Evolutionary conservation across 2,797 vertebrate genomes (phyloP), one percentile per base, ranked within the genome.

Genomic region (Tachyglossus aculeatus): DNA sequence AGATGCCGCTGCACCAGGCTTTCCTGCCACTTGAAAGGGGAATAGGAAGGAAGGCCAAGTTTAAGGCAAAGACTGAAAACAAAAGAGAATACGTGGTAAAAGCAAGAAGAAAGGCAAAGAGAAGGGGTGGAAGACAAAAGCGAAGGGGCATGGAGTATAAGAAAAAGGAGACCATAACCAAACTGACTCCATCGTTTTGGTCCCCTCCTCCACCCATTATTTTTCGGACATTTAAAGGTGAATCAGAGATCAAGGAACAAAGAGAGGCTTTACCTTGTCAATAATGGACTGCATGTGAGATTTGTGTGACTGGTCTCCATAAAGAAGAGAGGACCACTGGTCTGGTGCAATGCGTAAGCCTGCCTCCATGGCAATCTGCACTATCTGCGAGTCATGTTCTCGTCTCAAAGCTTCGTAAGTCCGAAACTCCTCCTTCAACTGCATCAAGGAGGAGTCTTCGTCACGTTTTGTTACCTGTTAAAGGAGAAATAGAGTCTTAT

Each of bases 261-360:
- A 55, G 80, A 62, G 34, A 77, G 40, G 73, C 38, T 82, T 75
- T 92, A 96, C 98, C 97, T 99, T 99, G 92, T 99, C 98, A 39
- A 99, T 99, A 80, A 99, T 99, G 47, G 97, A 98, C 91, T 99
- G 98, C 98, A 99, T 99, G 73, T 99, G 98, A 60, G 98, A 99
- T 89, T 99, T 99, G 88, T 99, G 98, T 59, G 98, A 96, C 76
- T 98, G 97, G 91, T 99, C 98, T 70, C 98, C 98, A 1, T 99
- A 99, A 0, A 99, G 89, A 56, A 99, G 89, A 2, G 98, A 99
- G 70, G 98, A 99, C 98, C 98, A 99, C 76, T 99, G 98, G 90
- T 99, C 98, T 0, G 98, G 98, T n/a, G 98, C 98, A 13, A 99
- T 99, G 48, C 98, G 95, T 72, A 99, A 90, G 18, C 98, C 98